Percentiles rank a stretch among this genome's conserved stretches.
These are phyloP conservation scores for Paraplagusia blochii DNA, from an alignment of 2,113 vertebrate species.

Conservation along the genomic window DNA sequence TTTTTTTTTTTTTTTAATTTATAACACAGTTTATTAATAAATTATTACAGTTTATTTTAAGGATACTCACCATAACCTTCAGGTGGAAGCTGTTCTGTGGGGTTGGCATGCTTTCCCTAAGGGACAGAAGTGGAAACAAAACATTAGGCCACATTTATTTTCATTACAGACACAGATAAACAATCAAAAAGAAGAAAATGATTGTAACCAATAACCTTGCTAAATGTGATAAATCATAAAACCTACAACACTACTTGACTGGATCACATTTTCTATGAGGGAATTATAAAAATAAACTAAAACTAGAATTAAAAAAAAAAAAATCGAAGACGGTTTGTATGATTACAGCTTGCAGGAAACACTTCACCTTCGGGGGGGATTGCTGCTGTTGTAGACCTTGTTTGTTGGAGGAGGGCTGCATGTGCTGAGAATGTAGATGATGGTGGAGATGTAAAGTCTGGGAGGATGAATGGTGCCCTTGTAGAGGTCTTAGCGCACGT, in stretches of 20 bases:
- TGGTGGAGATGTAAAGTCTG: slow-evolving; percentile 76
- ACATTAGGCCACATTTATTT: no score
- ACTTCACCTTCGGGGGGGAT: slow-evolving; percentile 88
- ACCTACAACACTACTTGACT: no score
- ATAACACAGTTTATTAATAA: no score
- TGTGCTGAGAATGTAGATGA: slow-evolving; percentile 78
- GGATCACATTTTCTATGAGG: no score
- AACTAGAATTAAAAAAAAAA: no score
- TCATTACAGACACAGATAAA: no score
- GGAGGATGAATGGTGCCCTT: slow-evolving; percentile 72
- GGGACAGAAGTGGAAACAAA: slow-evolving; percentile 16
- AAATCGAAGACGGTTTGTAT: no score
- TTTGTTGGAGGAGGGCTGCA: slow-evolving; percentile 76
- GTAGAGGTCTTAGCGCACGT: slow-evolving; percentile 82
- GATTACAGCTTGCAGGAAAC: background rate
- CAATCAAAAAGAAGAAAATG: no score
- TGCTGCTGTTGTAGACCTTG: slow-evolving; percentile 74
- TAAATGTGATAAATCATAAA: background rate
- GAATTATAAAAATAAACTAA: no score
- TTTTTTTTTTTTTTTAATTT: no score
- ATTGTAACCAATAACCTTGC: background rate
- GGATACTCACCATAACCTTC: slow-evolving; percentile 90
- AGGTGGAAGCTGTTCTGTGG: slow-evolving; percentile 89
- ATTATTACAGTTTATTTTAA: no score
- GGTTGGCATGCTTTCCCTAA: slow-evolving; percentile 90